Base-by-base conservation (phyloP, 2,797 vertebrate species). In the Gastrophryne carolinensis region DNA sequence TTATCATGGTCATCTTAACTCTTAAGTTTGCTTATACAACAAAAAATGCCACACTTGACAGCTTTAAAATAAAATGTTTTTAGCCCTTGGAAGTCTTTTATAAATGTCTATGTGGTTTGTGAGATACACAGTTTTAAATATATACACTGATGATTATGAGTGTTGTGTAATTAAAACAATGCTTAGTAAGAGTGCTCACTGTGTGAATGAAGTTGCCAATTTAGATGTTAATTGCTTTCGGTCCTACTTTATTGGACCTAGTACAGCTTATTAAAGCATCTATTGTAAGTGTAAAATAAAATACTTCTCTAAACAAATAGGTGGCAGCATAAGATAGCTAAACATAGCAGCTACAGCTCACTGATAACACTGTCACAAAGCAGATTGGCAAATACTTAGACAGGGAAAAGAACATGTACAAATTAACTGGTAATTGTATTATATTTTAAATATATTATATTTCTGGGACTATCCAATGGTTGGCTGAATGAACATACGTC, bases 241-340 rank as follows among this genome's bases (percentile, higher is more conserved):
- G 17, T 53, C 27, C 19, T 67, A 7, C 35, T 53, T 24, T 37
- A 50, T 52, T 69, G 61, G 34, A 54, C 32, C 39, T 34, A 19
- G 58, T 32, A 41, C 49, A 56, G 15, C 17, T 44, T 64, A 5
- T 10, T 54, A 17, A 56, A 23, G 1, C 10, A 19, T 57, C 21
- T n/a, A n/a, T n/a, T n/a, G n/a, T n/a, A n/a, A n/a, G n/a, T 63
- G 66, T 35, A 71, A 82, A 5, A 10, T 27, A n/a, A 37, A 27
- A 68, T 68, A 35, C 78, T 79, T 84, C 54, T 78, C 61, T 63
- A 70, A 68, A 75, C 81, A 82, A 82, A 75, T 82, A 89, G 86
- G 83, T 89, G 87, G 86, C 85, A 83, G 72, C 88, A 81, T 89
- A 85, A 86, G 73, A 85, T 41, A 81, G 80, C 62, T 81, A 66